A percentile compares a stretch with the other conserved stretches of the same genome.
Evolutionary conservation across 1,140 invertebrate genomes (phyloP).

Genomic region (Drosophila neocordata): DNA sequence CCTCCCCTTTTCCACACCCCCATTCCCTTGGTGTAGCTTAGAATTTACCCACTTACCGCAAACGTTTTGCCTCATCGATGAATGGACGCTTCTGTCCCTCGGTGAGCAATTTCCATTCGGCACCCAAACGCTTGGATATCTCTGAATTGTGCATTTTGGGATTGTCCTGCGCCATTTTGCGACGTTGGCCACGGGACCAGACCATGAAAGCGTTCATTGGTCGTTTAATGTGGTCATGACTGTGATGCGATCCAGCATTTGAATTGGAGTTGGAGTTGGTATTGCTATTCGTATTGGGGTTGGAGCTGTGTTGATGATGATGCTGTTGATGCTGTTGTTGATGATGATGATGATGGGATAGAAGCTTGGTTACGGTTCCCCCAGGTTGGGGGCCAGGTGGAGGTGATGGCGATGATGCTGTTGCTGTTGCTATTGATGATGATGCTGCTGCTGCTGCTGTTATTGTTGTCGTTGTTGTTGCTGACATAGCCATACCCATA

Average conservation of each 20-base stretch:
- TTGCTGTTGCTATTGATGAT: slow-evolving; percentile 33
- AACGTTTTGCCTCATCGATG: slow-evolving; percentile 97
- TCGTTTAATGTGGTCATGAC: slow-evolving; percentile 91
- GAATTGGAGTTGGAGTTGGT: slow-evolving; percentile 26
- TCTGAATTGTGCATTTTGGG: slow-evolving; percentile 99
- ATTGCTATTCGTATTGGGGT: slow-evolving; percentile 12
- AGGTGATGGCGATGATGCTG: slow-evolving; percentile 10
- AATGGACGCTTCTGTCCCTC: slow-evolving; percentile 96
- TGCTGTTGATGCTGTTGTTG: slow-evolving; percentile 43
- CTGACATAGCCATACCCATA: slow-evolving; percentile 38
- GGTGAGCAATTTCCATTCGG: slow-evolving; percentile 94
- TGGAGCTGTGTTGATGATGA: slow-evolving; percentile 29
- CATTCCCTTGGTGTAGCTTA: too few relatives aligned
- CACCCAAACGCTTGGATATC: slow-evolving; percentile 94
- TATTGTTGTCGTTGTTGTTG: slow-evolving; percentile 23
- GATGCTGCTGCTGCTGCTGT: slow-evolving; percentile 41
- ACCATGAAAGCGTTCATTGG: slow-evolving; percentile 98
- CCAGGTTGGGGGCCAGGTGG: background rate
- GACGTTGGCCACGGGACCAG: slow-evolving; percentile 93
- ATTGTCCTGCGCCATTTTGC: slow-evolving; percentile 99
- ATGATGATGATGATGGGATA: background rate
- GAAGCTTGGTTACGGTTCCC: background rate
- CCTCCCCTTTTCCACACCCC: background rate
- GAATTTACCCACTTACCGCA: slow-evolving; percentile 87
- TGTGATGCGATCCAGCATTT: slow-evolving; percentile 48